These are phyloP conservation scores for Leucopsar rothschildi DNA, from an alignment of 2,113 vertebrate genomes.

Conservation along the genomic window DNA sequence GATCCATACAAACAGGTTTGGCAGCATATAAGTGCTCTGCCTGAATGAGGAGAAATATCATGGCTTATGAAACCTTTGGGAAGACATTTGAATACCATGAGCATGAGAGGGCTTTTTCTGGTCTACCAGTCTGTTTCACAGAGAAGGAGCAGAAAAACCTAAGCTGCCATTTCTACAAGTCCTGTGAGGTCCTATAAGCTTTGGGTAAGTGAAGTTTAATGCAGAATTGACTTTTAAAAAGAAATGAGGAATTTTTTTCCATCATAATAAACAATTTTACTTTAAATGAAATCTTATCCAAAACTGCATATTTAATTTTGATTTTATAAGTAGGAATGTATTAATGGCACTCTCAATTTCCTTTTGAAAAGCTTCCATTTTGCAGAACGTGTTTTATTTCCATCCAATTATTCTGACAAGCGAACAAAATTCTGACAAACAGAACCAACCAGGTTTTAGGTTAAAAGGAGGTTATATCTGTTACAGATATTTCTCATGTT, in stretches of 20 bases:
- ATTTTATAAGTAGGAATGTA: background rate
- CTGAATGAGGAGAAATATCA: background rate
- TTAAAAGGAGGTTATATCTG: background rate
- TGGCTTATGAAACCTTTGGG: background rate
- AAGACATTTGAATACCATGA: background rate
- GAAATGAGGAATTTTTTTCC: background rate
- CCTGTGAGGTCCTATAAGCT: background rate
- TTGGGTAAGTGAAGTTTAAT: background rate
- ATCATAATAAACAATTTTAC: background rate
- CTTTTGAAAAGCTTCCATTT: background rate
- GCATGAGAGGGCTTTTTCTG: background rate
- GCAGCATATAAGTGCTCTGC: accelerated
- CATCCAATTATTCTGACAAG: background rate
- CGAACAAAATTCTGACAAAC: background rate
- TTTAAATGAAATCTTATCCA: background rate
- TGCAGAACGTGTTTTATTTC: background rate
- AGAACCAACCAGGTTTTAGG: background rate
- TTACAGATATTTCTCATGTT: background rate
- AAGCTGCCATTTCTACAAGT: background rate
- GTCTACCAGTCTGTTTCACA: background rate
- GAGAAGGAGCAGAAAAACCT: background rate
- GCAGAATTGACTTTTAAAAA: background rate
- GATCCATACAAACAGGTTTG: background rate
- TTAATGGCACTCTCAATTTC: background rate
- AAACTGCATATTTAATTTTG: background rate